Evolutionary conservation across 1,140 invertebrate species (phyloP).

Genomic region (Drosophila grimshawi): DNA sequence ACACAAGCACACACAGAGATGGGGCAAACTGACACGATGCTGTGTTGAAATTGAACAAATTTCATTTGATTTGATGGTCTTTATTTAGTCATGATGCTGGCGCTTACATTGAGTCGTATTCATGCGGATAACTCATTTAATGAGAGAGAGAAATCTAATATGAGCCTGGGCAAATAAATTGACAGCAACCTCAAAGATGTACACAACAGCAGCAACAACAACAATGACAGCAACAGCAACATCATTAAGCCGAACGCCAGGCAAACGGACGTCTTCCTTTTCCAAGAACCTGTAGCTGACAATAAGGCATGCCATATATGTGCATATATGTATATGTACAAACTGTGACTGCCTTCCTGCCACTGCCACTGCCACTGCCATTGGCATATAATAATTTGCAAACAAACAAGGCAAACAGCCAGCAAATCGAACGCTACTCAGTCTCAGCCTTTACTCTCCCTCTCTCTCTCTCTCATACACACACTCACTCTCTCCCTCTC

Average conservation of each 20-base stretch:
- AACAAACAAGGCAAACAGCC: constrained; percentile 60
- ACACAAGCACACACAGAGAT: background rate
- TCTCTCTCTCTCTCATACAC: background rate
- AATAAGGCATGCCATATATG: constrained; percentile 28
- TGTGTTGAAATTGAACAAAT: constrained; percentile 47
- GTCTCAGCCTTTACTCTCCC: constrained; percentile 1
- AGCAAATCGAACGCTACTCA: constrained; percentile 57
- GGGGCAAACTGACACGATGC: constrained; percentile 11
- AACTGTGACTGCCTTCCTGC: constrained; percentile 6
- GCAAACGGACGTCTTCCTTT: background rate
- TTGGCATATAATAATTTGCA: constrained; percentile 75
- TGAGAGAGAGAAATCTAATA: constrained; percentile 76
- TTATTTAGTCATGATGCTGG: constrained; percentile 44
- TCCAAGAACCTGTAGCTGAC: constrained; percentile 40
- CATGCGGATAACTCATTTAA: constrained; percentile 74
- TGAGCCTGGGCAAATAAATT: constrained; percentile 39
- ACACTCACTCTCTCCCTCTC: constrained; percentile 7
- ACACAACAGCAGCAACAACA: constrained; percentile 39
- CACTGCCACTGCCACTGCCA: constrained; percentile 56
- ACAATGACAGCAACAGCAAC: constrained; percentile 27
- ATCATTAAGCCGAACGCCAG: background rate
- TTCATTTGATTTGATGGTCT: constrained; percentile 69
- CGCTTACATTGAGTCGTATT: constrained; percentile 50
- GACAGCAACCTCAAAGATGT: constrained; percentile 27
- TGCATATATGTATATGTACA: no score